Evolutionary conservation across 2,888 invertebrate genomes (phyloP).

Genomic region (Melipona bicolor): DNA sequence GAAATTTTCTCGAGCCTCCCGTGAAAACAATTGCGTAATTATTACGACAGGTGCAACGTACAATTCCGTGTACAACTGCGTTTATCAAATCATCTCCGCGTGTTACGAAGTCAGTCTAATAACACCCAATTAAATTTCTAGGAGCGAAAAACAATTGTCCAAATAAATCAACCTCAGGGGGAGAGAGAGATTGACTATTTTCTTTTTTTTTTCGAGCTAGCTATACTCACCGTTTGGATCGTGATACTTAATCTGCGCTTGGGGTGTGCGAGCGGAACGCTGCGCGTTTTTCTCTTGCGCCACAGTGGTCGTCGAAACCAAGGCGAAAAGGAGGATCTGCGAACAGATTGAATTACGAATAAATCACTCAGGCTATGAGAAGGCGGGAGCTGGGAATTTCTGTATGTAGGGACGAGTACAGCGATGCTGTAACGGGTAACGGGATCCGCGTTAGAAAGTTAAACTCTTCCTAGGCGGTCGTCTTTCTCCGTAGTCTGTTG

Average conservation of each 20-base stretch:
- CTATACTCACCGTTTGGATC: conserved; percentile 76
- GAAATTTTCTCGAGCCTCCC: not conserved
- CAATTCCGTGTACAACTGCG: not conserved
- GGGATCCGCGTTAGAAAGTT: conserved; percentile 56
- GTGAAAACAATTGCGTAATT: not conserved
- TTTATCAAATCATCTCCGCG: not conserved
- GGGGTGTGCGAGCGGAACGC: conserved; percentile 70
- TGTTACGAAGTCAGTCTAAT: not conserved
- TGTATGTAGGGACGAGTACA: not conserved
- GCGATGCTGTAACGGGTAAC: conserved; percentile 48
- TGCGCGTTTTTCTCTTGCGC: conserved; percentile 63
- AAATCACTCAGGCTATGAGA: conserved; percentile 26
- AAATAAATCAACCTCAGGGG: not conserved
- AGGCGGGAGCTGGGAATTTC: not conserved
- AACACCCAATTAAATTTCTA: not conserved
- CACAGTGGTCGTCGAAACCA: conserved; percentile 66
- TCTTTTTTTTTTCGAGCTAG: not conserved
- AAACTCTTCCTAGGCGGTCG: conserved; percentile 20
- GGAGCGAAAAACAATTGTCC: not conserved
- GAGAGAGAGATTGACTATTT: not conserved
- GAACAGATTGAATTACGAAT: conserved; percentile 32
- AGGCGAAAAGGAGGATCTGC: conserved; percentile 72
- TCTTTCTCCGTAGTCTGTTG: conserved; percentile 27
- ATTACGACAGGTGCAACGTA: not conserved
- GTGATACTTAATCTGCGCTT: conserved; percentile 76